These are phyloP conservation scores for Catalaphyllia jardinei DNA, from an alignment of 64 coral and sea anemone species.

Conservation along the genomic window DNA sequence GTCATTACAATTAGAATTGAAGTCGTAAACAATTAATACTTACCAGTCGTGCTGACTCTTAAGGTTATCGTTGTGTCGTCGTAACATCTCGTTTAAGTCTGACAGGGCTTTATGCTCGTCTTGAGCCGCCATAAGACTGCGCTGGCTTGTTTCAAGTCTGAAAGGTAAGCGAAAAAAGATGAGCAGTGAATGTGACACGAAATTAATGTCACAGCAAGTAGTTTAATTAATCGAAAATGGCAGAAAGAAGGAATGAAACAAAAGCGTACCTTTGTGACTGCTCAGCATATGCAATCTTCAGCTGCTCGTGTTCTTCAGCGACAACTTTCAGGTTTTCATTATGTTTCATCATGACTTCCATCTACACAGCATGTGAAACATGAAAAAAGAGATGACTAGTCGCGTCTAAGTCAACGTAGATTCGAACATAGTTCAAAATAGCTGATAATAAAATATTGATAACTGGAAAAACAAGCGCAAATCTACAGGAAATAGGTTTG, in stretches of 20 bases:
- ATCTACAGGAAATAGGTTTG: no score
- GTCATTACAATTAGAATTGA: no score
- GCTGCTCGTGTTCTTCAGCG: constrained; percentile 77
- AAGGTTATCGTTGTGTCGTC: constrained; percentile 94
- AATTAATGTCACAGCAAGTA: no score
- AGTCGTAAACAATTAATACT: no score
- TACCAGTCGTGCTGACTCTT: constrained; percentile 98
- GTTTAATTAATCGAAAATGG: no score
- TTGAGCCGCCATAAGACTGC: constrained; percentile 88
- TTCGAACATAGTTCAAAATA: no score
- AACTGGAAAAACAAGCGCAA: no score
- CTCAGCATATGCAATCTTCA: constrained; percentile 92
- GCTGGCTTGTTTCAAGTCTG: constrained; percentile 87
- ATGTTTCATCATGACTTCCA: constrained; percentile 61
- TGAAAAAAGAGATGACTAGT: background rate
- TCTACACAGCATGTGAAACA: constrained; percentile 27
- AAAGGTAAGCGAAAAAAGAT: background rate
- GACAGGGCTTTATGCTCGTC: constrained; percentile 88
- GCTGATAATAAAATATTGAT: no score
- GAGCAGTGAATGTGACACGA: no score
- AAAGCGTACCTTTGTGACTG: constrained; percentile 76
- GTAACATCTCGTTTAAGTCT: constrained; percentile 92
- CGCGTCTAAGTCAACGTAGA: background rate
- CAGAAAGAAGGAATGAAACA: background rate
- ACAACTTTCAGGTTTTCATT: constrained; percentile 66